phyloP scores from a whole-genome alignment of 2,888 invertebrate genomes.

The Tipula unca region DNA sequence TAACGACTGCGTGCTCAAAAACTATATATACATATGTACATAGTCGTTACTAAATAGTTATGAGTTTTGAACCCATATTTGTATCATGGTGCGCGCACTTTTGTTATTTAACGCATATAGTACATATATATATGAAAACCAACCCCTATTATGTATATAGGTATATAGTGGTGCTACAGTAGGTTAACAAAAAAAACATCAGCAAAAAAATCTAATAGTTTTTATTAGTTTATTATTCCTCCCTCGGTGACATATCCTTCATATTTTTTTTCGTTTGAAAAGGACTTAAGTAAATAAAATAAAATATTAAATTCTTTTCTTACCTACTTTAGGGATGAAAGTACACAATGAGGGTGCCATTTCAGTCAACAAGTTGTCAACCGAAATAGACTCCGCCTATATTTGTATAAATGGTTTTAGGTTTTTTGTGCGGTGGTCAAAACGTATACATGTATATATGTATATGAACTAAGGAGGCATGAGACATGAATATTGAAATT shows the following conservation, averaged over 20 bases:
- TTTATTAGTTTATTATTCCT: neutral
- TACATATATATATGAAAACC: neutral
- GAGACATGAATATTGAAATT: neutral
- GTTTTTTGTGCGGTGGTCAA: neutral
- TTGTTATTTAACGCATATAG: too few species aligned
- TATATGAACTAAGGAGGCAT: neutral
- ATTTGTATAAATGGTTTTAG: neutral
- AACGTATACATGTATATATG: neutral
- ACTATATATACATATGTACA: neutral
- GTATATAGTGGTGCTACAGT: neutral
- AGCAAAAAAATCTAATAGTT: neutral
- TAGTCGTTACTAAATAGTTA: neutral
- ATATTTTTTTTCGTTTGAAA: neutral
- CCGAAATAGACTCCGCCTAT: neutral
- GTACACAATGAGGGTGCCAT: neutral
- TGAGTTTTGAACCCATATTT: neutral
- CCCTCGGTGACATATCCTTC: neutral
- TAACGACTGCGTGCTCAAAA: neutral
- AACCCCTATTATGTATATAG: neutral
- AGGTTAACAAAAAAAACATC: neutral
- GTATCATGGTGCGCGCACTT: neutral
- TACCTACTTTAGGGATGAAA: neutral
- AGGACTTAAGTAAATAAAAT: neutral
- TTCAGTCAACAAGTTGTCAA: neutral
- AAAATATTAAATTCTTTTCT: neutral